Evolutionary conservation across 2,888 invertebrate species (phyloP).

Genomic region (Bhutanitis thaidina): DNA sequence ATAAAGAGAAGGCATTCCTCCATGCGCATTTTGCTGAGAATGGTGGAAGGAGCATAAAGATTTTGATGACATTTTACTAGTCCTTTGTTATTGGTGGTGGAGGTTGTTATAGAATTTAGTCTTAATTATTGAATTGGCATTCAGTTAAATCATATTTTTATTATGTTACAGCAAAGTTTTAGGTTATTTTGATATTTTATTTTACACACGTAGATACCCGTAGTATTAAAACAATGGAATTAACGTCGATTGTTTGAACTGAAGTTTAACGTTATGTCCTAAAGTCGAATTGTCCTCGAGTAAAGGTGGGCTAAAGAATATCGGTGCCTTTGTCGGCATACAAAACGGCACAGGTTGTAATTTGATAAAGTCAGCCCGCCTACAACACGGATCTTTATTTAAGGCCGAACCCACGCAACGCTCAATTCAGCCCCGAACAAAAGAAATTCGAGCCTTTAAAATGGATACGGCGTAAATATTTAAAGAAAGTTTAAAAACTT

Average conservation of each 20-base stretch:
- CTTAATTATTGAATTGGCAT: too few species aligned
- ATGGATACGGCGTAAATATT: conserved; percentile 16
- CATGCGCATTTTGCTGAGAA: too few species aligned
- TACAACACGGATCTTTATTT: conserved; percentile 69
- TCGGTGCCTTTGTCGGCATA: conserved; percentile 69
- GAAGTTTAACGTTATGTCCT: conserved; percentile 14
- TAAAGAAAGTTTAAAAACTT: neutral
- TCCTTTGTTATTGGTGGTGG: too few species aligned
- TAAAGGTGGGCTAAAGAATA: conserved; percentile 50
- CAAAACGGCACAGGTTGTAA: conserved; percentile 76
- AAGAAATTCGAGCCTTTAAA: conserved; percentile 23
- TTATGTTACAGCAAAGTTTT: too few species aligned
- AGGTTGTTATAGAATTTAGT: too few species aligned
- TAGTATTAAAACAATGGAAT: neutral
- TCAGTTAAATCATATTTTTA: too few species aligned
- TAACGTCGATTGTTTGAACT: conserved; percentile 21
- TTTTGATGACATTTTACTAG: too few species aligned
- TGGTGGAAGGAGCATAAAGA: too few species aligned
- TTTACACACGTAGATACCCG: too few species aligned
- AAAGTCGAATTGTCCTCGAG: conserved; percentile 19
- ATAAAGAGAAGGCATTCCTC: too few species aligned
- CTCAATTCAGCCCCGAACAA: conserved; percentile 46
- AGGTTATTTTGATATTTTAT: too few species aligned
- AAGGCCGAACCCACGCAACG: conserved; percentile 69
- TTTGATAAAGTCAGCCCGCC: conserved; percentile 77